Percentiles rank a stretch among this genome's conserved stretches.
These are phyloP conservation scores for Ammodytes marinus DNA, from an alignment of 2,113 vertebrate species.

Conservation along the genomic window DNA sequence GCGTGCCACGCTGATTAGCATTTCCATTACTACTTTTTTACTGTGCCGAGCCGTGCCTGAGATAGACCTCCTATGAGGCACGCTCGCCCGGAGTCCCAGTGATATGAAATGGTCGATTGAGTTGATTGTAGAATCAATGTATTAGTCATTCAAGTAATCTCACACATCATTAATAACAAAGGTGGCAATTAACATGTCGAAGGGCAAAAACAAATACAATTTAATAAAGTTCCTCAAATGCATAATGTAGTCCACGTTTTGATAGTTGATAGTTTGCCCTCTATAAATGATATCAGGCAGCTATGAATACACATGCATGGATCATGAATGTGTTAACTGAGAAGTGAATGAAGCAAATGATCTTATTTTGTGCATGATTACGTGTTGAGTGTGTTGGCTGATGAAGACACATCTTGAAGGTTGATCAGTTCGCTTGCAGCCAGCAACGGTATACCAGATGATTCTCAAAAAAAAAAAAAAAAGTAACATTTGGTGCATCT, in stretches of 20 bases:
- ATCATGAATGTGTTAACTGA: constrained; percentile 32
- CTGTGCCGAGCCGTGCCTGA: too few species aligned
- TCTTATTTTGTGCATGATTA: constrained; percentile 14
- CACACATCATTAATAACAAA: background rate
- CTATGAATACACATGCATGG: constrained; percentile 56
- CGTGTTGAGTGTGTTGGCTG: constrained; percentile 12
- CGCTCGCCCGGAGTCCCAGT: too few species aligned
- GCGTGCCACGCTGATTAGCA: too few species aligned
- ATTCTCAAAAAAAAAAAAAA: constrained; percentile 28
- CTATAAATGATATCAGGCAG: constrained; percentile 18
- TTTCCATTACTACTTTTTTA: too few species aligned
- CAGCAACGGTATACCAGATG: constrained; percentile 14
- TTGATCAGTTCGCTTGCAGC: constrained; percentile 34
- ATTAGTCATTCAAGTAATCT: background rate
- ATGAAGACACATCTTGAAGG: constrained; percentile 44
- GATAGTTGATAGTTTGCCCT: background rate
- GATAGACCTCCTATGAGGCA: too few species aligned
- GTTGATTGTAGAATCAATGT: background rate
- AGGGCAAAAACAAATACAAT: background rate
- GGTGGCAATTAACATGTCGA: background rate
- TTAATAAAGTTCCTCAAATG: background rate
- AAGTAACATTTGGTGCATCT: constrained; percentile 65
- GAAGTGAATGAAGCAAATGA: constrained; percentile 39
- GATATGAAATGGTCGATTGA: too few species aligned
- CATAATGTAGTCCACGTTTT: background rate